Percentiles rank a stretch among this genome's conserved stretches.
Conservation (phyloP, 2,113 vertebrate genomes). For the Sterna hirundo region DNA sequence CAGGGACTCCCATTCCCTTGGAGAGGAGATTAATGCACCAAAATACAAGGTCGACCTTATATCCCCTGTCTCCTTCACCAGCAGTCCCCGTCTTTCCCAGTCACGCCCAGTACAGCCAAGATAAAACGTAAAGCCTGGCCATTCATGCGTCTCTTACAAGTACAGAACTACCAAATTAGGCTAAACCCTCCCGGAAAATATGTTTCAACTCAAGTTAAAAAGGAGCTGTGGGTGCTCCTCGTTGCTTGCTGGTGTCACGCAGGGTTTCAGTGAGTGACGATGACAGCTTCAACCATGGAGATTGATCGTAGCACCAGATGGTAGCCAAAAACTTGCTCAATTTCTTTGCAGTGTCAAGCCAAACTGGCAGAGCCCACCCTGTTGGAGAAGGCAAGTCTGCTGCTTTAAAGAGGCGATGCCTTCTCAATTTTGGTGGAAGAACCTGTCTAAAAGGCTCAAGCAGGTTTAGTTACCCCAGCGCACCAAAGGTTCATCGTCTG, state of each 20-base stretch:
- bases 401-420: neutral
- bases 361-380: neutral
- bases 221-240: neutral
- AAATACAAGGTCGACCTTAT: neutral
- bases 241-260: neutral
- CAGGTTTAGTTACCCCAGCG: fast-evolving
- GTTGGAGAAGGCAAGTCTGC: neutral
- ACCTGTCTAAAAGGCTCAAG: neutral
- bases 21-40: neutral
- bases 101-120: neutral
- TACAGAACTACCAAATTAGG: neutral
- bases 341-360: neutral
- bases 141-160: neutral
- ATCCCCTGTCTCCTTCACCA: neutral
- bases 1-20: neutral
- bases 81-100: neutral
- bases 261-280: neutral
- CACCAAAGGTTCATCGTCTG: neutral
- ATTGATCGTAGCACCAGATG: neutral
- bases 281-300: neutral
- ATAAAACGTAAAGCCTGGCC: neutral
- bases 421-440: neutral
- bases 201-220: neutral
- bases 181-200: neutral
- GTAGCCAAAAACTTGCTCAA: neutral